Evolutionary conservation across 2,797 vertebrate genomes (phyloP).

Genomic region (Arnoldichthys spilopterus): DNA sequence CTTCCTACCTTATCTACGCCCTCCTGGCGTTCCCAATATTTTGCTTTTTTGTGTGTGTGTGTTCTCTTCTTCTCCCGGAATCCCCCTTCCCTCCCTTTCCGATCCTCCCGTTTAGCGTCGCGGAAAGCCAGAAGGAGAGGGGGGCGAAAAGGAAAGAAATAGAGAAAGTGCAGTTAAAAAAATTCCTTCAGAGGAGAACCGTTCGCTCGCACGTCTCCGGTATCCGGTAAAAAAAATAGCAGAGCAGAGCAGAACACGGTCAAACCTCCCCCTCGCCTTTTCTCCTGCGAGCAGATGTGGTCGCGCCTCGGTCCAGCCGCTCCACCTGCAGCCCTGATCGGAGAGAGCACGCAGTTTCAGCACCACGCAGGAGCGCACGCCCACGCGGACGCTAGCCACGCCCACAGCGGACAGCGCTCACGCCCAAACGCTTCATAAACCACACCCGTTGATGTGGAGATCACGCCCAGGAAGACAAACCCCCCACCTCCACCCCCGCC

Average conservation of each 20-base stretch:
- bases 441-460: background rate
- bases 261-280: constrained; percentile 23
- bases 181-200: constrained; percentile 21
- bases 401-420: constrained; percentile 2
- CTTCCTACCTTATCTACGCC: constrained; percentile 39
- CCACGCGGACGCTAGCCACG: background rate
- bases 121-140: background rate
- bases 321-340: constrained; percentile 76
- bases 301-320: constrained; percentile 61
- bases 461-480: background rate
- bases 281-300: constrained; percentile 75
- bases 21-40: background rate
- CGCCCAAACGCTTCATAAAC: constrained; percentile 52
- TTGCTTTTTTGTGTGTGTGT: background rate
- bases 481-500: background rate
- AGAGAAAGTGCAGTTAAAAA: constrained; percentile 13
- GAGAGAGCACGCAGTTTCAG: constrained; percentile 62
- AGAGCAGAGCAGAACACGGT: constrained; percentile 57
- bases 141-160: background rate
- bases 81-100: constrained; percentile 1
- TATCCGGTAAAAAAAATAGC: constrained; percentile 70
- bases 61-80: constrained; percentile 13
- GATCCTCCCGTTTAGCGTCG: background rate
- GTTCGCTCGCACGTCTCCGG: constrained; percentile 31
- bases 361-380: constrained; percentile 60